phyloP scores from a whole-genome alignment of 1,140 invertebrate species.

The Ceratina calcarata region DNA sequence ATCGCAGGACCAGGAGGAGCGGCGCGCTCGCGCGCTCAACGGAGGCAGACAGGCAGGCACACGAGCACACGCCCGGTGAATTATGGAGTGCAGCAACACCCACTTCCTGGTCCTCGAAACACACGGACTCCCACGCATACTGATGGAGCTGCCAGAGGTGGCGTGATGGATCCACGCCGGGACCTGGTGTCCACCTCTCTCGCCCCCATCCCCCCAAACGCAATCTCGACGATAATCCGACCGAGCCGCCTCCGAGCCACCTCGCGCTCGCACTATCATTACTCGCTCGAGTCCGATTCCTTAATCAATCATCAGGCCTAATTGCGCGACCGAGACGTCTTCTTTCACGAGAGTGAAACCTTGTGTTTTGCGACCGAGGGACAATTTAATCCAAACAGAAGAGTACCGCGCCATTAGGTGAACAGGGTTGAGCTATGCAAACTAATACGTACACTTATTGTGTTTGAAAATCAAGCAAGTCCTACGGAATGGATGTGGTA shows the following conservation, averaged over 20 bases:
- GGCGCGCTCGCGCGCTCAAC: conserved; percentile 10
- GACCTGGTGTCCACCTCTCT: conserved; percentile 18
- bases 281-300: conserved; percentile 52
- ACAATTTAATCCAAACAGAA: conserved; percentile 13
- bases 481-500: no score
- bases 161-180: conserved; percentile 49
- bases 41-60: conserved; percentile 12
- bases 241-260: conserved; percentile 1
- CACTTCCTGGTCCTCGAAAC: conserved; percentile 67
- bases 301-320: conserved; percentile 63
- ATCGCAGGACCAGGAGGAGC: conserved; percentile 18
- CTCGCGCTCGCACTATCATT: conserved; percentile 55
- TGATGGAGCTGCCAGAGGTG: conserved; percentile 45
- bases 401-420: no score
- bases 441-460: not conserved
- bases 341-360: conserved; percentile 46
- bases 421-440: not conserved
- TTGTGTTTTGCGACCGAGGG: conserved; percentile 29
- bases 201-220: not conserved
- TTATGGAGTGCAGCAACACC: conserved; percentile 66
- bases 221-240: conserved; percentile 21
- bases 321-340: conserved; percentile 52
- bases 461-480: no score
- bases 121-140: conserved; percentile 64
- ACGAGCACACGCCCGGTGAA: conserved; percentile 55